Base-by-base conservation (phyloP, 2,888 invertebrate species). In the Sarcophaga carnaria region DNA sequence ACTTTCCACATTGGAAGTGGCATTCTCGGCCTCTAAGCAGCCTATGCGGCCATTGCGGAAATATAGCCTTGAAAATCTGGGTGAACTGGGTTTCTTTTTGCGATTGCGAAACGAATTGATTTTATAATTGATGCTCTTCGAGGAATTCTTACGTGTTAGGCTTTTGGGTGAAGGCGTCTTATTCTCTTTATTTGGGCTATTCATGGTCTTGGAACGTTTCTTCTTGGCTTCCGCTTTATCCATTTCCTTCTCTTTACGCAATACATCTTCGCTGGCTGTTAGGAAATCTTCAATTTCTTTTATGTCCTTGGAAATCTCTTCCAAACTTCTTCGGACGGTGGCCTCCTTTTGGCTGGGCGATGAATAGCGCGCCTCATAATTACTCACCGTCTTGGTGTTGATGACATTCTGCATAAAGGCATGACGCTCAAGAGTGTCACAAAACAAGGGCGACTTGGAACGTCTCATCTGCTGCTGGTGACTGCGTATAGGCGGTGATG, bases 31-130 rank as follows among this genome's bases (percentile, higher is more conserved):
- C 59, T 93, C 94, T 25, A 92, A 90, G 79, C 94, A 94, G 14
- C 94, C 94, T 17, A 94, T 93, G 76, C 92, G 92, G 0, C 94
- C 94, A 78, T 94, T 93, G 0, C 92, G 92, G 84, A 94, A 94
- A 78, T 93, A 93, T 6, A 94, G 86, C 25, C 91, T 92, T 12
- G 91, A 89, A 86, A 93, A 92, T 8, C 92, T 88, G 0, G 93
- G 93, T 79, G 93, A 93, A 0, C 90, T 90, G 2, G 90, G 89
- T 71, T 90, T 91, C 4, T 89, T 89, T 5, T 90, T 89, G 12
- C 90, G 90, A 6, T 90, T 90, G 83, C 93, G 93, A 70, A 92
- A 93, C 4, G 93, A 92, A 76, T 93, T 92, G n/a, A 93, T 93
- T 88, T 94, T 93, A 74, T 91, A 93, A 4, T 91, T 93, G 2